Percentiles rank a stretch among this genome's conserved stretches.
phyloP scores from a whole-genome alignment of 2,113 vertebrate species.

The Cacatua alba region DNA sequence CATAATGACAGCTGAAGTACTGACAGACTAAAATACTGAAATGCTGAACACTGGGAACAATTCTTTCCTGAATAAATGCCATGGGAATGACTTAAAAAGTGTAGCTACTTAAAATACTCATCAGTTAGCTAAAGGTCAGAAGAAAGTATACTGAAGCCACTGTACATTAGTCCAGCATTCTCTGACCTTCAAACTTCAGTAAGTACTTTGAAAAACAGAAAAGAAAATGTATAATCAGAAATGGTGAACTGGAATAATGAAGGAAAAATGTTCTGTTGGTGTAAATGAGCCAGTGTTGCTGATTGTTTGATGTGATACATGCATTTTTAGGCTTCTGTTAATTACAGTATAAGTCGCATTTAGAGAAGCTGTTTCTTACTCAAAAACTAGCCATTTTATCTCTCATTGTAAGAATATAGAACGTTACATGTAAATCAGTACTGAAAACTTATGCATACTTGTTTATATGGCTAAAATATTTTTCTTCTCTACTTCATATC shows the following conservation, averaged over 20 bases:
- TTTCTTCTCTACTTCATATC: neutral
- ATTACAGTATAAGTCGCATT: neutral
- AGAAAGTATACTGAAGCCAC: neutral
- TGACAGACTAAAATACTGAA: neutral
- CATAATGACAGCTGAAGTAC: neutral
- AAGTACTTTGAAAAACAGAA: neutral
- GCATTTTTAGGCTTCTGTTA: neutral
- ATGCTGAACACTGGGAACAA: neutral
- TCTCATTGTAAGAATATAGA: neutral
- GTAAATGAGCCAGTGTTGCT: neutral
- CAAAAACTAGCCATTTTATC: neutral
- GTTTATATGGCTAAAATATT: neutral
- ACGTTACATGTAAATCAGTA: neutral
- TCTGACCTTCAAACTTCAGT: neutral
- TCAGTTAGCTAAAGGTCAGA: neutral
- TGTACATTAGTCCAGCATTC: neutral
- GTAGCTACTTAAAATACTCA: neutral
- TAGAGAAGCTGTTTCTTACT: neutral
- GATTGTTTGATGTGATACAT: neutral
- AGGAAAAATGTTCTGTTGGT: neutral
- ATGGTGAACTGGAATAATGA: neutral
- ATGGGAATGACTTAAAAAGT: neutral
- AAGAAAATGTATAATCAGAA: neutral
- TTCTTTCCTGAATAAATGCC: slow-evolving; percentile 5
- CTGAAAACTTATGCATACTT: neutral